These are phyloP conservation scores for Heliocidaris tuberculata DNA, from an alignment of 35 echinoderm and acorn worm genomes.

Conservation along the genomic window DNA sequence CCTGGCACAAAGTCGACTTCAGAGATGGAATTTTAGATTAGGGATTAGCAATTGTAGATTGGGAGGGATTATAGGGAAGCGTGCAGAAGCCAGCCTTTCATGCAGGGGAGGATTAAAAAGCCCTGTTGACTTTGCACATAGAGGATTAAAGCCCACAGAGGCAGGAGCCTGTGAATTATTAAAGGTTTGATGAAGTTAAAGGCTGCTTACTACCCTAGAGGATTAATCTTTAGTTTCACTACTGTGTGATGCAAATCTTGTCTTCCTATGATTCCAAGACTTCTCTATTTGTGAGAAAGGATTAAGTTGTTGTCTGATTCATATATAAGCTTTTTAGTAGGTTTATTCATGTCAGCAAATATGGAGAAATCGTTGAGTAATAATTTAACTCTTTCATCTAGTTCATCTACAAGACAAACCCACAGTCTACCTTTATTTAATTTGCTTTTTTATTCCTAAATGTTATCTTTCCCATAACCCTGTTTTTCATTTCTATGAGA, in stretches of 20 bases:
- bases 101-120: conserved; percentile 30
- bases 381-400: neutral
- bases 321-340: neutral
- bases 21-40: conserved; percentile 52
- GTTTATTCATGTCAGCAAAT: neutral
- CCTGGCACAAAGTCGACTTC: conserved; percentile 34
- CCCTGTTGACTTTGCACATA: conserved; percentile 40
- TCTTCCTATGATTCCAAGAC: neutral
- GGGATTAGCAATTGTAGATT: conserved; percentile 51
- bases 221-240: neutral
- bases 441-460: no score
- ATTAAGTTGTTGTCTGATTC: conserved; percentile 3
- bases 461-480: no score
- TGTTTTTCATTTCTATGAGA: no score
- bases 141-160: neutral
- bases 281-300: neutral
- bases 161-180: conserved; percentile 34
- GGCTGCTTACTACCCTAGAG: neutral
- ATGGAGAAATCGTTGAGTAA: no score
- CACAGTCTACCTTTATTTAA: no score
- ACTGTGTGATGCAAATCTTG: neutral
- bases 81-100: conserved; percentile 34
- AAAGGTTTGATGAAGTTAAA: conserved; percentile 19
- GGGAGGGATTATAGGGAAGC: conserved; percentile 24
- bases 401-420: no score